Evolutionary conservation across 2,797 vertebrate species (phyloP).

Genomic region (Moxostoma hubbsi): DNA sequence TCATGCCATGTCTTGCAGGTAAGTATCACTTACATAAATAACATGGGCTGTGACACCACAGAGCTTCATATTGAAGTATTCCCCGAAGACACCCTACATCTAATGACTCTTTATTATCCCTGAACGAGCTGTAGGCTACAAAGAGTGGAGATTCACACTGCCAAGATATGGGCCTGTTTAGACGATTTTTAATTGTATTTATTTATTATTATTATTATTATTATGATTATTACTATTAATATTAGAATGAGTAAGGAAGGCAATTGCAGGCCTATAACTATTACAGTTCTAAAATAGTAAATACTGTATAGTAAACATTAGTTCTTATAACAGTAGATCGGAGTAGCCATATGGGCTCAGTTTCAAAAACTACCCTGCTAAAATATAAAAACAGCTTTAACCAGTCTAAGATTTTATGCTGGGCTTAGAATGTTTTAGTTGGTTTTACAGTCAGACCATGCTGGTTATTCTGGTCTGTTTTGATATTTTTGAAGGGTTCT

Average conservation of each 20-base stretch:
- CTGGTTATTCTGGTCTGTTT: too few relatives aligned
- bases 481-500: too few relatives aligned
- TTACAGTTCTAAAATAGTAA: background rate
- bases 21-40: constrained; percentile 73
- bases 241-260: background rate
- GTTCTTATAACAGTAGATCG: background rate
- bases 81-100: constrained; percentile 58
- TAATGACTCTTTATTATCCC: constrained; percentile 71
- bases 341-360: background rate
- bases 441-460: too few relatives aligned
- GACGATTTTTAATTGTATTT: background rate
- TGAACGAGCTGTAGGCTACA: constrained; percentile 61
- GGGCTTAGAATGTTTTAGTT: too few relatives aligned
- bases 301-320: constrained; percentile 6
- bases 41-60: constrained; percentile 65
- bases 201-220: background rate
- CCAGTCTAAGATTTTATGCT: too few relatives aligned
- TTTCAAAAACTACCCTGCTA: background rate
- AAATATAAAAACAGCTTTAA: too few relatives aligned
- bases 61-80: constrained; percentile 65
- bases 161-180: constrained; percentile 44
- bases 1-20: constrained; percentile 64
- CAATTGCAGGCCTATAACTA: background rate
- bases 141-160: constrained; percentile 45
- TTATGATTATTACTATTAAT: background rate